phyloP scores from a whole-genome alignment of 2,888 invertebrate genomes.

The Hemithea aestivaria region DNA sequence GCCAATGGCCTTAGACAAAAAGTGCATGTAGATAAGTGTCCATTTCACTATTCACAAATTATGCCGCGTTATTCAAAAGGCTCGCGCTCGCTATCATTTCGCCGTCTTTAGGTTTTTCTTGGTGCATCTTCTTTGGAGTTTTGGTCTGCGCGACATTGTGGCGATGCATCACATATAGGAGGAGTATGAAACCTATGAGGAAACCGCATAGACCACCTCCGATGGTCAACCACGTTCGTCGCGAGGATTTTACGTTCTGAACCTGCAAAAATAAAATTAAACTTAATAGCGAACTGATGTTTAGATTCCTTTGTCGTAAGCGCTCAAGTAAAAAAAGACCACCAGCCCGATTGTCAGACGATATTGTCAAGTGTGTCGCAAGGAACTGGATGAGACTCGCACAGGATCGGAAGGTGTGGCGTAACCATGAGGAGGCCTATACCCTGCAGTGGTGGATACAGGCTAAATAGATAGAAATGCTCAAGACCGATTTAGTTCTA shows the following conservation, averaged over 20 bases:
- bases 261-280: slow-evolving; percentile 43
- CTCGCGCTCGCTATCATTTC: slow-evolving; percentile 52
- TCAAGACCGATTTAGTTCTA: too few species aligned
- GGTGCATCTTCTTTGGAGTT: slow-evolving; percentile 47
- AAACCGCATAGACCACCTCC: slow-evolving; percentile 67
- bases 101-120: slow-evolving; percentile 39
- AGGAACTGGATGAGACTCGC: too few species aligned
- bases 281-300: too few species aligned
- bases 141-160: slow-evolving; percentile 68
- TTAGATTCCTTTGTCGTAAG: too few species aligned
- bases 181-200: slow-evolving; percentile 64
- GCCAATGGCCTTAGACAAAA: neutral
- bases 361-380: too few species aligned
- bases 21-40: neutral
- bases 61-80: slow-evolving; percentile 43
- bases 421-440: too few species aligned
- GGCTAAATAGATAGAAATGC: too few species aligned
- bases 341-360: too few species aligned
- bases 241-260: slow-evolving; percentile 45
- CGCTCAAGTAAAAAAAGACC: too few species aligned
- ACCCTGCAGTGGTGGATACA: too few species aligned
- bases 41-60: slow-evolving; percentile 4
- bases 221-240: slow-evolving; percentile 70
- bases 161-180: slow-evolving; percentile 70
- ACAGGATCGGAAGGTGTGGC: too few species aligned